Base-by-base conservation (phyloP, 2,888 invertebrate species). In the Drosophila eohydei region DNA sequence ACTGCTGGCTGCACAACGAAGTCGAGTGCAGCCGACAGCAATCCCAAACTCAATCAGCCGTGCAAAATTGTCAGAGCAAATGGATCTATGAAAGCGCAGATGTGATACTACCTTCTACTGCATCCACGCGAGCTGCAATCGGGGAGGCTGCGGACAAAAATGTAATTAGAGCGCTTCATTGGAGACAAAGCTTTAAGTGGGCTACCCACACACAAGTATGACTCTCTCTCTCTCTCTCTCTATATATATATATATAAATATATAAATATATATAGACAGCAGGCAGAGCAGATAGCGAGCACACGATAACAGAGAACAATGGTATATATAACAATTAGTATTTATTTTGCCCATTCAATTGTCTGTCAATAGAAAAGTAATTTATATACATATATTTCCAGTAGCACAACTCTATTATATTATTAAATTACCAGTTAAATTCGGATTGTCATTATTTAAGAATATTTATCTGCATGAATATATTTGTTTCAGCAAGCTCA, bases 11-110 rank as follows among this genome's bases (percentile, higher is more conserved):
- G 16, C 58, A 67, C 62, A 56, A 46, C 41, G 9, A 64, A 64
- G 64, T 60, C 58, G 40, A 63, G 46, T 70, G 60, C 34, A 65
- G 69, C 64, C 71, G 62, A 71, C 48, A 69, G 78, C 78, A 74
- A 84, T 72, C 74, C 70, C 60, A 85, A 89, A 88, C 88, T 80
- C 85, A 86, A 89, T 86, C 88, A 89, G 51, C 74, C 73, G 74
- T 82, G 78, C 56, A 76, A 74, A 76, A 78, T 44, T 56, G 34
- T 57, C 16, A 48, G 36, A 43, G 73, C 48, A 66, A 56, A 52
- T 65, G 50, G 46, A 77, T 63, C 52, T 60, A 41, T 52, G 36
- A 32, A 40, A 73, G 51, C 34, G 51, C 14, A 48, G 40, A 59
- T 51, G 43, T n/a, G 26, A 54, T 48, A 40, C 28, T 48, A 44